Percentiles rank a stretch among this genome's conserved stretches.
Conservation (phyloP, 2,888 invertebrate genomes). For the Idaea aversata region DNA sequence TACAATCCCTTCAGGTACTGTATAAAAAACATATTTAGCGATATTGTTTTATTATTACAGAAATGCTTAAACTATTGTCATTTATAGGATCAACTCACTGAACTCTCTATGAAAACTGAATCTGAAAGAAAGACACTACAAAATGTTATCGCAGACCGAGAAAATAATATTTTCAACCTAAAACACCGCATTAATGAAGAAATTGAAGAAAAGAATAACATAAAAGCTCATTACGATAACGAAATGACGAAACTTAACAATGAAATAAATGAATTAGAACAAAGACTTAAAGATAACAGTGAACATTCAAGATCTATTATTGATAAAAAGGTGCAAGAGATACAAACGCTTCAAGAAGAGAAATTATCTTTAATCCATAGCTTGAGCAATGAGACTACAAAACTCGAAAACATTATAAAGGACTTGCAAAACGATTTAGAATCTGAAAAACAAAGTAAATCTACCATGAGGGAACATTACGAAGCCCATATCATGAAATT, state of each 20-base stretch:
- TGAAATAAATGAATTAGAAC: constrained; percentile 62
- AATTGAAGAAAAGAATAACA: constrained; percentile 54
- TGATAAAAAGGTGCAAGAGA: constrained; percentile 57
- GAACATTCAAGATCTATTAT: constrained; percentile 47
- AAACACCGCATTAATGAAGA: constrained; percentile 65
- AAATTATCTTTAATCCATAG: constrained; percentile 58
- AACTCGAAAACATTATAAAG: constrained; percentile 50
- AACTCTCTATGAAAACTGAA: constrained; percentile 43
- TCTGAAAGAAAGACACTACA: constrained; percentile 44
- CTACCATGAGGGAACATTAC: constrained; percentile 56
- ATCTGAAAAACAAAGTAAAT: constrained; percentile 50
- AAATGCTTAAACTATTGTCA: constrained; percentile 2
- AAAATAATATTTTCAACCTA: constrained; percentile 52
- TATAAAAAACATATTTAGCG: background rate
- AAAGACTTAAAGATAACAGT: constrained; percentile 51
- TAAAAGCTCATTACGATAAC: constrained; percentile 49
- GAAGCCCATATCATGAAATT: constrained; percentile 62
- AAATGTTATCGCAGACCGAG: constrained; percentile 48
- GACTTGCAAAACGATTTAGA: constrained; percentile 51
- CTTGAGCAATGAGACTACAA: constrained; percentile 56
- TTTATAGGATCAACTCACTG: constrained; percentile 48
- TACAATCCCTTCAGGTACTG: constrained; percentile 57
- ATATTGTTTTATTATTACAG: constrained; percentile 2
- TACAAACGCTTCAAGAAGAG: constrained; percentile 63
- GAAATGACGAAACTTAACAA: constrained; percentile 59